These are phyloP conservation scores for Gonioctena quinquepunctata DNA, from an alignment of 1,140 invertebrate genomes.

Conservation along the genomic window DNA sequence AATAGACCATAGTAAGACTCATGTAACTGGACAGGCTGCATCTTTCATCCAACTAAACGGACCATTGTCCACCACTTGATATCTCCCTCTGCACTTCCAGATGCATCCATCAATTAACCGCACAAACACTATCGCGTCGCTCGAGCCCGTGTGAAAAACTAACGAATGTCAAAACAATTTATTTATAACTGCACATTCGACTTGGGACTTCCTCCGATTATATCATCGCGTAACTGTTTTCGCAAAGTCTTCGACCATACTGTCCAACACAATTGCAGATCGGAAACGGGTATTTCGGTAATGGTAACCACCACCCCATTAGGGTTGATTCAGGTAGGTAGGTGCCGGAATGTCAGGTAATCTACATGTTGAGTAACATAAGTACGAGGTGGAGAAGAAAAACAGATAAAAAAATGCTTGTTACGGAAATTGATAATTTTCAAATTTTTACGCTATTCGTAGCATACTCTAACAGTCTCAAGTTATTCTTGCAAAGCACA, in stretches of 20 bases:
- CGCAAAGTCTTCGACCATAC: background rate
- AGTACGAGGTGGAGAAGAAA: too few relatives aligned
- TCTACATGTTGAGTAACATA: too few relatives aligned
- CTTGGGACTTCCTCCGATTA: background rate
- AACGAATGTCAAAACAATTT: background rate
- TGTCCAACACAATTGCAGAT: background rate
- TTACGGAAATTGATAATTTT: too few relatives aligned
- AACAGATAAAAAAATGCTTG: too few relatives aligned
- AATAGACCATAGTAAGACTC: too few relatives aligned
- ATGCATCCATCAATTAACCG: background rate
- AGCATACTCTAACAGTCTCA: too few relatives aligned
- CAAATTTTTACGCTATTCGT: too few relatives aligned
- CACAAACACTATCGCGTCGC: background rate
- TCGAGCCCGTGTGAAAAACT: background rate
- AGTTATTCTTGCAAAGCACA: too few relatives aligned
- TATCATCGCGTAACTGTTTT: background rate
- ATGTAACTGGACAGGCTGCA: too few relatives aligned
- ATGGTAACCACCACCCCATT: background rate
- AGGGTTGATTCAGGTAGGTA: background rate
- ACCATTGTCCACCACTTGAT: background rate
- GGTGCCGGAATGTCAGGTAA: background rate
- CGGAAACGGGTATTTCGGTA: background rate
- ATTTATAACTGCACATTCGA: background rate
- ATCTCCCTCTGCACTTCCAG: background rate
- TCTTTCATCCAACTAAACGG: background rate